Conservation (phyloP, 2,113 vertebrate genomes). For the Sitta europaea region DNA sequence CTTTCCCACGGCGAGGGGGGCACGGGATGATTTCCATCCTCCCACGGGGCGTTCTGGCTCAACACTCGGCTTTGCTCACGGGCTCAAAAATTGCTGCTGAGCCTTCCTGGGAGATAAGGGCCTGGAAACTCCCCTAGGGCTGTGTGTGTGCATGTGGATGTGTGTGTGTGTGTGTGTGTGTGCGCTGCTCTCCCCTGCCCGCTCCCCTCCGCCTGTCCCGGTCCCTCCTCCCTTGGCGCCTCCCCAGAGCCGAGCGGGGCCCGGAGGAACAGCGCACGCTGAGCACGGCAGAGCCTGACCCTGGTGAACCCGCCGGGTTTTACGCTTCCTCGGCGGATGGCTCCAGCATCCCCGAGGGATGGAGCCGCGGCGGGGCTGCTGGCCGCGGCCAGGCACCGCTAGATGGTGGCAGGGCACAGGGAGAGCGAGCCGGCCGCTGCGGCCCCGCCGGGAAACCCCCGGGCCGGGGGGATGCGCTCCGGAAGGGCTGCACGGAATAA, state of each 20-base stretch:
- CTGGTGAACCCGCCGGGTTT: fast-evolving
- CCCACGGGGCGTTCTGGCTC: neutral
- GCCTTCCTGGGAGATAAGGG: neutral
- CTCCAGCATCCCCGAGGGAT: fast-evolving
- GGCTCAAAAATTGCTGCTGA: neutral
- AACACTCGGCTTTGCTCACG: neutral
- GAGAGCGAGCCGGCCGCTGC: too few species aligned
- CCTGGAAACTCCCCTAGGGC: fast-evolving
- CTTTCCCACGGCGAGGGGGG: fast-evolving
- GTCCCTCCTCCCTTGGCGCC: neutral
- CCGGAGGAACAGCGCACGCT: too few species aligned
- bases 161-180: fast-evolving
- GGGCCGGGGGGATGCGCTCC: fast-evolving
- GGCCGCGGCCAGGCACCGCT: too few species aligned
- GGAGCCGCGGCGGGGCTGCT: fast-evolving
- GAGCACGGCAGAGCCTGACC: too few species aligned
- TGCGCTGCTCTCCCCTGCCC: fast-evolving
- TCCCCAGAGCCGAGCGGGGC: neutral
- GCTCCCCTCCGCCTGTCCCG: neutral
- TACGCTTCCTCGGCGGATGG: neutral
- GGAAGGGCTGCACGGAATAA: neutral
- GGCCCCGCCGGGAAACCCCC: too few species aligned
- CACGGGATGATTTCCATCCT: neutral
- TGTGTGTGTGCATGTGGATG: too few species aligned
- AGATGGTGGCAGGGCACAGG: constrained; percentile 42